These are phyloP conservation scores for Laspeyria flexula DNA, from an alignment of 2,888 invertebrate species.

Conservation along the genomic window DNA sequence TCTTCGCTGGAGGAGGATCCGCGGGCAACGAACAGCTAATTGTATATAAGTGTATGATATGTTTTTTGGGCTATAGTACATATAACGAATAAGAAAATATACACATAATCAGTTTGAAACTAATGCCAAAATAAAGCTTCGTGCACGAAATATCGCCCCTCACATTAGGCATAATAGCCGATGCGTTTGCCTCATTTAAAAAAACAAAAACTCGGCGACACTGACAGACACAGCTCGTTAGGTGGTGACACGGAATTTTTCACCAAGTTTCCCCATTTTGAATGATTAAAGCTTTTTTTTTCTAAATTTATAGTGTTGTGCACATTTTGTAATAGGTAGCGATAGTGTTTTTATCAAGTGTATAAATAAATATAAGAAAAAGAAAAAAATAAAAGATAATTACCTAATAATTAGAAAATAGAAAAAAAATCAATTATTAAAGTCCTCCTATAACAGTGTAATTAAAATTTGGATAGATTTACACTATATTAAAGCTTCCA, in stretches of 20 bases:
- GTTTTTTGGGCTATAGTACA: no score
- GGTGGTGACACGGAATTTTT: constrained; percentile 63
- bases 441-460: no score
- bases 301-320: constrained; percentile 33
- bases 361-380: no score
- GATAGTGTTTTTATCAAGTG: no score
- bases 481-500: no score
- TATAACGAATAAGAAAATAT: neutral
- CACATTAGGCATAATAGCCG: constrained; percentile 61
- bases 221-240: constrained; percentile 74
- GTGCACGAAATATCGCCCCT: constrained; percentile 46
- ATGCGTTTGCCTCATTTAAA: constrained; percentile 68
- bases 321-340: neutral
- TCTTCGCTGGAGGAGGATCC: no score
- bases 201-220: constrained; percentile 61
- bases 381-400: no score
- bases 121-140: constrained; percentile 33
- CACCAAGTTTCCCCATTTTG: constrained; percentile 64
- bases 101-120: constrained; percentile 7
- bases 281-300: constrained; percentile 70
- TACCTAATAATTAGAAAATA: no score
- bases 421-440: no score
- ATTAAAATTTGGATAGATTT: no score
- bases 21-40: no score
- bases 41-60: no score